A percentile compares a stretch with the other conserved stretches of the same genome.
These are phyloP conservation scores for Channallabes apus DNA, from an alignment of 2,797 vertebrate genomes.

Conservation along the genomic window DNA sequence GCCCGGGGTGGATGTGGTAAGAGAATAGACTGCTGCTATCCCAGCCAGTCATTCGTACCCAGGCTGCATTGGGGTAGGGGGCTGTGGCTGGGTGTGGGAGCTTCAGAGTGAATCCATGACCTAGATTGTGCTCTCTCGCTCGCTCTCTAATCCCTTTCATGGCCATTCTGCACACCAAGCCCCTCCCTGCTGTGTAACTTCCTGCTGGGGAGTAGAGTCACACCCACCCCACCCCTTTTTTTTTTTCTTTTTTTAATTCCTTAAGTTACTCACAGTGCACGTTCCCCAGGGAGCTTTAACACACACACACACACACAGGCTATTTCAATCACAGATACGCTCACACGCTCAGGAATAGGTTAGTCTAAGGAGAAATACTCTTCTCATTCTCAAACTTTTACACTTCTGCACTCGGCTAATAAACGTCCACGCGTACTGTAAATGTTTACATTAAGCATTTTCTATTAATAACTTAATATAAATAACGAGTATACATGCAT, in stretches of 20 bases:
- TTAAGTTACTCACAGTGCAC: slow-evolving; percentile 68
- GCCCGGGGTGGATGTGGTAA: slow-evolving; percentile 33
- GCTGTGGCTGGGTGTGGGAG: slow-evolving; percentile 49
- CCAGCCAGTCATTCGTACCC: slow-evolving; percentile 43
- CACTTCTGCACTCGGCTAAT: background rate
- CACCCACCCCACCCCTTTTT: slow-evolving; percentile 72
- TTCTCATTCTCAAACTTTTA: slow-evolving; percentile 21
- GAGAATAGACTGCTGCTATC: slow-evolving; percentile 10
- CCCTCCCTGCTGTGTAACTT: slow-evolving; percentile 60
- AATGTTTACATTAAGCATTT: no score
- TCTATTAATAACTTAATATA: background rate
- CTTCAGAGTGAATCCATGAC: slow-evolving; percentile 52
- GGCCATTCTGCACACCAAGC: slow-evolving; percentile 40
- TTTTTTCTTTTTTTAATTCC: slow-evolving; percentile 53
- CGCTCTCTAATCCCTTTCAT: slow-evolving; percentile 47
- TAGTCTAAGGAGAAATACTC: slow-evolving; percentile 6
- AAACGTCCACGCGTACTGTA: background rate
- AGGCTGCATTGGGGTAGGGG: slow-evolving; percentile 40
- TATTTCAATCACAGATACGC: slow-evolving; percentile 40
- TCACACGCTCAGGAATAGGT: slow-evolving; percentile 25
- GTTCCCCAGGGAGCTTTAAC: slow-evolving; percentile 52
- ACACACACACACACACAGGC: slow-evolving; percentile 30
- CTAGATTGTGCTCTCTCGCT: slow-evolving; percentile 51
- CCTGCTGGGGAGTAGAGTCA: slow-evolving; percentile 71
- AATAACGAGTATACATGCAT: background rate